Evolutionary conservation across 2,888 invertebrate species (phyloP).

Genomic region (Pelosia muscerda): DNA sequence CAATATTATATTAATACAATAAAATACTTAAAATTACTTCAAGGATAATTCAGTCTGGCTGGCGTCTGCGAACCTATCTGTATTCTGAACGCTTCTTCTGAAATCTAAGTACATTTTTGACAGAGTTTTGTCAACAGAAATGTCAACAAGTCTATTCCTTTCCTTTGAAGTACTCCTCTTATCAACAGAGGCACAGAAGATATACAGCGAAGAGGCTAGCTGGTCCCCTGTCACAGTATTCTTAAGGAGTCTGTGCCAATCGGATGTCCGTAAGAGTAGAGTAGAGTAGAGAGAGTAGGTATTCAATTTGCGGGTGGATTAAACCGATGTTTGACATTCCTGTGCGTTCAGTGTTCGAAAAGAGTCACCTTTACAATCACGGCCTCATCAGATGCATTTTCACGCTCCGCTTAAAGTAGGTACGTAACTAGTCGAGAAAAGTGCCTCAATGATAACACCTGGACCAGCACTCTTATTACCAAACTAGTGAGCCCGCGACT

Average conservation of each 20-base stretch:
- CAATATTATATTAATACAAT: not conserved
- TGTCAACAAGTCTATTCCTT: not conserved
- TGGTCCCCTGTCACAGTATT: not conserved
- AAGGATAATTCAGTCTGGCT: not conserved
- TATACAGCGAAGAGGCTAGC: not conserved
- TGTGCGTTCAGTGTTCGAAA: too few relatives aligned
- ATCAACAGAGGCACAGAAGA: not conserved
- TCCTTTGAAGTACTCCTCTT: not conserved
- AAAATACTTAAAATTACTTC: not conserved
- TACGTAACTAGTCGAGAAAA: too few relatives aligned
- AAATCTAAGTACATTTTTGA: not conserved
- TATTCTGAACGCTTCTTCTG: not conserved
- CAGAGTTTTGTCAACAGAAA: not conserved
- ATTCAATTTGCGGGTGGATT: too few relatives aligned
- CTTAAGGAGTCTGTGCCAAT: not conserved
- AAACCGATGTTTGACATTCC: too few relatives aligned
- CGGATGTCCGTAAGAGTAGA: too few relatives aligned
- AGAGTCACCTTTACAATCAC: too few relatives aligned
- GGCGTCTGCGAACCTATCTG: not conserved
- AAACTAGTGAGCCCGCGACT: too few relatives aligned
- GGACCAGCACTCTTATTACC: too few relatives aligned
- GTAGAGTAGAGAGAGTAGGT: too few relatives aligned
- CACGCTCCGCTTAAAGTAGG: too few relatives aligned
- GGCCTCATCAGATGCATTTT: too few relatives aligned
- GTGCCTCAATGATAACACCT: too few relatives aligned